Evolutionary conservation across 2,113 vertebrate species (phyloP).

Genomic region (Cyprinodon brontotheroides): DNA sequence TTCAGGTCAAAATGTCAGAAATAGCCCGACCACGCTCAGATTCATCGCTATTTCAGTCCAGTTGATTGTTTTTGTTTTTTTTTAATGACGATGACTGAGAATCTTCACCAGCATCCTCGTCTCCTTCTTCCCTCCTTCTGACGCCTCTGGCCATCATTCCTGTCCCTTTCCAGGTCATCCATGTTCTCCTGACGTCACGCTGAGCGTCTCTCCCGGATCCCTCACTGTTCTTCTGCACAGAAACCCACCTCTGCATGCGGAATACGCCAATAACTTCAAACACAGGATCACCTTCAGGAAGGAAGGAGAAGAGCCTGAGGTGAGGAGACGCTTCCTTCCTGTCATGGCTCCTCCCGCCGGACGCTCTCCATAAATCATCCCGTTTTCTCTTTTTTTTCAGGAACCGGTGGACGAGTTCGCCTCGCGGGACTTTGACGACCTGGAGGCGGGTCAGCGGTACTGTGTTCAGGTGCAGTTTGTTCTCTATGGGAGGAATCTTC

Average conservation of each 20-base stretch:
- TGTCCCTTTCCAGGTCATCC: background rate
- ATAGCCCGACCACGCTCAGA: no score
- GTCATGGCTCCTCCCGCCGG: background rate
- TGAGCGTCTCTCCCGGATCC: background rate
- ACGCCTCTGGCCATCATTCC: background rate
- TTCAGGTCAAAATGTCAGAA: no score
- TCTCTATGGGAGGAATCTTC: rapidly evolving
- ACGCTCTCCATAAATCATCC: background rate
- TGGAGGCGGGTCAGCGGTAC: background rate
- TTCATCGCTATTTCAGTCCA: no score
- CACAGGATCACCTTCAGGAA: background rate
- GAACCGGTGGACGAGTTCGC: rapidly evolving
- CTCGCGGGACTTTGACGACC: background rate
- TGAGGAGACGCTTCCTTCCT: background rate
- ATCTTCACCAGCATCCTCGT: no score
- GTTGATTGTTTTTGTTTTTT: no score
- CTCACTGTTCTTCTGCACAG: background rate
- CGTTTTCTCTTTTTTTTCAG: background rate
- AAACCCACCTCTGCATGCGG: background rate
- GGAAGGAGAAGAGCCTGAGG: background rate
- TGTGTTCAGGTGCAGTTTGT: background rate
- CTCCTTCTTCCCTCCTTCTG: no score
- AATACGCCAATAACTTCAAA: rapidly evolving
- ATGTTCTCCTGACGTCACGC: constrained; percentile 3
- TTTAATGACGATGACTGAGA: no score